Evolutionary conservation across 2,113 vertebrate species (phyloP), one percentile per base, ranked within the genome.

Genomic region (Spea multiplicata): DNA sequence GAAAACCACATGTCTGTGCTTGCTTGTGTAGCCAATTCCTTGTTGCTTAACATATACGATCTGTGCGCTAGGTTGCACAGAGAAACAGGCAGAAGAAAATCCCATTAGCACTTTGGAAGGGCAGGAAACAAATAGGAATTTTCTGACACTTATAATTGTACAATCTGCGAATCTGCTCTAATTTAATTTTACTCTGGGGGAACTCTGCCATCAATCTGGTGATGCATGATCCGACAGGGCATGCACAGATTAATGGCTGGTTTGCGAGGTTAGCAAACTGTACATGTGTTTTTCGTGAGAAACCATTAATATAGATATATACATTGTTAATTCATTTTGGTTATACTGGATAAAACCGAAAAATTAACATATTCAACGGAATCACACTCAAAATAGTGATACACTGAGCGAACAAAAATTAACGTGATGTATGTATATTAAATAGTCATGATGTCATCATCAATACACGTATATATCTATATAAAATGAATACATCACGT

Each of bases 171-270:
- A 2, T 4, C 30, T 30, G 61, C 30, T 64, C 61, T 64, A 16
- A 64, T 64, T 64, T 30, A 64, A 64, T 64, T 64, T 64, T 30
- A 64, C 61, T 64, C n/a, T 30, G 6, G 61, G n/a, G 61, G 61
- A 8, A 30, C n/a, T 64, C 10, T 59, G 55, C 55, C 55, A 12
- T 59, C 1, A 10, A 13, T 13, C 55, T 59, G 12, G 55, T 59
- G 55, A 59, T 13, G 14, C 14, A 59, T 13, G 55, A 59, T 59
- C 55, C 14, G 8, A 13, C 55, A 13, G 8, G 8, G 14, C 55
- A 59, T 59, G 50, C 55, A 59, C 12, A 13, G 55, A 59, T 59
- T 59, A 12, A 13, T 12, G 14, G 55, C 55, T 12, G 55, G 55
- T 30, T 30, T 30, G 30, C 30, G 30, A 30, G 30, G 30, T 30